A percentile compares a stretch with the other conserved stretches of the same genome.
These are phyloP conservation scores for Hirtodrosophila histrioides DNA, from an alignment of 2,888 invertebrate genomes.

Conservation along the genomic window DNA sequence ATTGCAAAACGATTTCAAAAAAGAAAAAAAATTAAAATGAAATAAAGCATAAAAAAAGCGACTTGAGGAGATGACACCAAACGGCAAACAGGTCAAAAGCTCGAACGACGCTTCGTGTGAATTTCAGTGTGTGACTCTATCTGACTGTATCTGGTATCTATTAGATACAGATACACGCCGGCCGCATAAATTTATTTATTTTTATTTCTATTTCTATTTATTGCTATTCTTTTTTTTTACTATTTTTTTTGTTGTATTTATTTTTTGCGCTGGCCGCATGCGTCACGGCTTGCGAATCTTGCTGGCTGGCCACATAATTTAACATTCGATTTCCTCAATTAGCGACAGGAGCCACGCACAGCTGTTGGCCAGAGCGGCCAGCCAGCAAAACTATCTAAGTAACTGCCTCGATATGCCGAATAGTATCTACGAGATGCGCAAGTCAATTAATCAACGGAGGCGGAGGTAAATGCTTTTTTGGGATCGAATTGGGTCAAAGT, in stretches of 20 bases:
- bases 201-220: constrained; percentile 20
- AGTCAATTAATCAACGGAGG: constrained; percentile 72
- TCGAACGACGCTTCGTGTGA: constrained; percentile 53
- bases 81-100: constrained; percentile 46
- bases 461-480: constrained; percentile 51
- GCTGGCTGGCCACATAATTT: constrained; percentile 65
- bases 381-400: constrained; percentile 11
- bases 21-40: constrained; percentile 31
- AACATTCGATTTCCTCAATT: constrained; percentile 80
- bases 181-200: constrained; percentile 42
- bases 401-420: constrained; percentile 1
- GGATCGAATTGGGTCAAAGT: constrained; percentile 76
- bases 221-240: background rate
- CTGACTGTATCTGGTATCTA: constrained; percentile 39
- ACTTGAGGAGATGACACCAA: constrained; percentile 56
- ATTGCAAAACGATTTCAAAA: constrained; percentile 56
- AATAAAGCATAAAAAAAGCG: constrained; percentile 33
- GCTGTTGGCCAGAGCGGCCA: constrained; percentile 22
- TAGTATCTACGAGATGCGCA: constrained; percentile 64
- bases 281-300: constrained; percentile 54
- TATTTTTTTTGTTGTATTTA: background rate
- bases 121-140: constrained; percentile 34
- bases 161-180: constrained; percentile 56
- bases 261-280: constrained; percentile 38
- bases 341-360: constrained; percentile 68